Evolutionary conservation across 2,797 vertebrate species (phyloP), one percentile per base, ranked within the genome.

Genomic region (Macropus fuliginosus): DNA sequence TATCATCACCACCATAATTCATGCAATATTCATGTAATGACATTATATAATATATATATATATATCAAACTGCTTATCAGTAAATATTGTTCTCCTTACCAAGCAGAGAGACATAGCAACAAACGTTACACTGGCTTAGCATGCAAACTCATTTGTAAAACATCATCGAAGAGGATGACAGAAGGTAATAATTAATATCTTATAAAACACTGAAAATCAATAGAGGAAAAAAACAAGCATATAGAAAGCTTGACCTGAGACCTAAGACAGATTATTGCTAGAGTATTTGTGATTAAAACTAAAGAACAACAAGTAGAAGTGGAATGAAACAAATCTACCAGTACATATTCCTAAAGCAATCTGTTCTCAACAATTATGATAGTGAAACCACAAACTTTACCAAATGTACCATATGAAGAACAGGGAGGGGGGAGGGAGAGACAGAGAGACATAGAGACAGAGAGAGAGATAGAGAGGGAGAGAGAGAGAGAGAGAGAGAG

Each of bases 401-500:
- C 34, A n/a, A 34, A 66, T 66, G 59, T n/a, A n/a, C 14, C 34
- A 66, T 66, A 66, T 66, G 34, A 66, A 5, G 62, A 66, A 66
- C 34, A 34, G 24, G 4, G 13, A 27, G 34, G 62, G 14, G 0
- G 14, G 16, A 40, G 5, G 6, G 16, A 8, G 5, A 5, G 0
- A 74, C 4, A 40, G n/a, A 21, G 16, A 40, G 62, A 6, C 5
- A n/a, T 31, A 31, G 9, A 29, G 57, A 31, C 0, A 12, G 57
- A 31, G 29, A 31, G 0, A 59, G 29, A 59, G 29, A 59, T 10
- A 59, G 57, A 13, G 29, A 59, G 11, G 4, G 2, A 31, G 57
- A 11, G 28, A 59, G 9, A 59, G 57, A 59, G 28, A 29, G 9
- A 29, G 28, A 11, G 57, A 55, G 55, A 55, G 55, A 55, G 29